Base-by-base conservation (phyloP, 2,797 vertebrate genomes). In the Ceyx erithaca region DNA sequence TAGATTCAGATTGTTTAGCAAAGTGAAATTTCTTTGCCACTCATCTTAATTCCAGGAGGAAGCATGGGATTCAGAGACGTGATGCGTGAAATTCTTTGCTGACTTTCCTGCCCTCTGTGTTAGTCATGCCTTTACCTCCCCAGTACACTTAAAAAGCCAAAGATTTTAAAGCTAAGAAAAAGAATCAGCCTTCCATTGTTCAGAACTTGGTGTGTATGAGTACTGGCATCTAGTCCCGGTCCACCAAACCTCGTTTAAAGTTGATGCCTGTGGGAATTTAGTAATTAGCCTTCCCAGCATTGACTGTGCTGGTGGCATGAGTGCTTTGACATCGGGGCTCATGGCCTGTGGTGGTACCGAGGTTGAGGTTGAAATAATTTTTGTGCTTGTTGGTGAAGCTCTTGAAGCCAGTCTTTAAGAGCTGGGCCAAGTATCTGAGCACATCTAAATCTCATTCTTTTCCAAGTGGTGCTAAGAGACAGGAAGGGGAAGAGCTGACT, bases 31-130 rank as follows among this genome's bases (percentile, higher is more conserved):
- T 88, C 85, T 76, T 88, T 85, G 64, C 90, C 67, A 26, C 83
- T 91, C 49, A 26, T 33, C 62, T 9, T 71, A 95, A 89, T 95
- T 76, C 92, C 80, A 14, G 17, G 90, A 85, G 92, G 92, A 92
- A 85, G 83, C 26, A 46, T 1, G 3, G 80, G 66, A 51, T 91
- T 91, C 52, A 12, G 88, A 64, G 91, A 90, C 30, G 1, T 2
- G 6, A 83, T n/a, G 82, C n/a, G 2, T 96, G 94, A 94, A 95
- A 92, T 95, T 88, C 89, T 73, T 26, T 28, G 64, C 91, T 87
- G 87, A 17, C 87, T 95, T 88, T 54, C 54, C 61, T 48, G 21
- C 90, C 91, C 88, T 80, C 51, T 48, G 46, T 28, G 41, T 93
- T 94, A 71, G 85, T 90, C 75, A 64, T 33, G 90, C 54, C 89